Evolutionary conservation across 2,888 invertebrate species (phyloP).

Genomic region (Willowsia nigromaculata): DNA sequence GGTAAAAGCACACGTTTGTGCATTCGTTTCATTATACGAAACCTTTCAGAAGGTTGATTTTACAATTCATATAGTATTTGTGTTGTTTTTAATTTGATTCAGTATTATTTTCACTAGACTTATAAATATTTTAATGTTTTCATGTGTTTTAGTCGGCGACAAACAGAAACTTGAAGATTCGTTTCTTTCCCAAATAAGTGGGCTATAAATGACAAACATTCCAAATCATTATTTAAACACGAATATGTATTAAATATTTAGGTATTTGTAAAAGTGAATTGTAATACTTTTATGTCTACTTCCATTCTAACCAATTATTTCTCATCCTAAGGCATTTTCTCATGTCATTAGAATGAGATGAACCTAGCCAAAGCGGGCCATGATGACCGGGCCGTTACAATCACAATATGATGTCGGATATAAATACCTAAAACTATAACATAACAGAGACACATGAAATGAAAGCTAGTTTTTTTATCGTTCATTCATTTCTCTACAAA

Average conservation of each 20-base stretch:
- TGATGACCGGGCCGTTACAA: too few relatives aligned
- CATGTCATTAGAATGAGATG: constrained; percentile 23
- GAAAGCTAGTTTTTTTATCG: too few relatives aligned
- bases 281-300: not conserved
- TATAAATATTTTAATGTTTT: too few relatives aligned
- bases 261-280: not conserved
- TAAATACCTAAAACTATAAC: too few relatives aligned
- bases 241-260: not conserved
- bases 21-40: too few relatives aligned
- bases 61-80: too few relatives aligned
- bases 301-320: constrained; percentile 59
- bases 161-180: not conserved
- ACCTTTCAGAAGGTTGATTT: too few relatives aligned
- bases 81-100: too few relatives aligned
- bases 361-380: not conserved
- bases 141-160: not conserved
- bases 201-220: constrained; percentile 53
- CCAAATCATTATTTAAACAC: constrained; percentile 5
- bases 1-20: not conserved
- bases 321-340: constrained; percentile 58
- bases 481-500: constrained; percentile 25
- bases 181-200: not conserved
- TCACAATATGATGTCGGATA: too few relatives aligned
- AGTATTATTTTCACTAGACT: too few relatives aligned
- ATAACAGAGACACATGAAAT: too few relatives aligned